These are phyloP conservation scores for Thalassarche chlororhynchos DNA, from an alignment of 2,113 vertebrate species.

Conservation along the genomic window DNA sequence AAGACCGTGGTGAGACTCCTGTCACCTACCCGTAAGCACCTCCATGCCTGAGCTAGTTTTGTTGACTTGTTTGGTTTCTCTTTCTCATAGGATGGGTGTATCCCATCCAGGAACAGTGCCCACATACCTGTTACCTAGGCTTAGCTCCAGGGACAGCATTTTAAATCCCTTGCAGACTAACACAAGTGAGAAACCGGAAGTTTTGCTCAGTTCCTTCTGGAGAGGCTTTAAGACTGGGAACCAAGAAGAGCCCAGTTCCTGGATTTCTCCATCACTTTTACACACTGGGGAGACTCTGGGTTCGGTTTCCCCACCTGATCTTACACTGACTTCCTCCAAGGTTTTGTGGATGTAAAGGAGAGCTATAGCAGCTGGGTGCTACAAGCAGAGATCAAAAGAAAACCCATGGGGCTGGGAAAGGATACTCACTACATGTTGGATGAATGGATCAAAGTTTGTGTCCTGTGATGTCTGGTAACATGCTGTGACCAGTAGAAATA, in stretches of 20 bases:
- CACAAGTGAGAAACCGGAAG: neutral
- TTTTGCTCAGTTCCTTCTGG: neutral
- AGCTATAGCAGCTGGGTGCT: neutral
- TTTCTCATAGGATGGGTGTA: neutral
- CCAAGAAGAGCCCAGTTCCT: neutral
- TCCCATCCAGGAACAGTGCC: neutral
- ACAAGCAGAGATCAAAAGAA: neutral
- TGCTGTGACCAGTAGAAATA: slow-evolving; percentile 34
- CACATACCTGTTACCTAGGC: accelerated
- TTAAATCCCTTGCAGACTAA: neutral
- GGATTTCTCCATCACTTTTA: neutral
- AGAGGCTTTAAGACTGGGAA: neutral
- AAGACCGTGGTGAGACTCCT: neutral
- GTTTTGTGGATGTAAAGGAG: neutral
- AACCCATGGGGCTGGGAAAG: neutral
- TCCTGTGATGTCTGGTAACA: slow-evolving; percentile 9
- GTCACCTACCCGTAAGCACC: neutral
- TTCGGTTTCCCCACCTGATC: neutral
- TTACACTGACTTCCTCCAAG: neutral
- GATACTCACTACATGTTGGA: slow-evolving; percentile 67
- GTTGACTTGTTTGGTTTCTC: neutral
- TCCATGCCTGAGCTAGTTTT: neutral
- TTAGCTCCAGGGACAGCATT: neutral
- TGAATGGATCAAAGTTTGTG: neutral
- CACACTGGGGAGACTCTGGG: too few species aligned